phyloP scores from a whole-genome alignment of 1,140 invertebrate genomes.

The Callitettix versicolor region DNA sequence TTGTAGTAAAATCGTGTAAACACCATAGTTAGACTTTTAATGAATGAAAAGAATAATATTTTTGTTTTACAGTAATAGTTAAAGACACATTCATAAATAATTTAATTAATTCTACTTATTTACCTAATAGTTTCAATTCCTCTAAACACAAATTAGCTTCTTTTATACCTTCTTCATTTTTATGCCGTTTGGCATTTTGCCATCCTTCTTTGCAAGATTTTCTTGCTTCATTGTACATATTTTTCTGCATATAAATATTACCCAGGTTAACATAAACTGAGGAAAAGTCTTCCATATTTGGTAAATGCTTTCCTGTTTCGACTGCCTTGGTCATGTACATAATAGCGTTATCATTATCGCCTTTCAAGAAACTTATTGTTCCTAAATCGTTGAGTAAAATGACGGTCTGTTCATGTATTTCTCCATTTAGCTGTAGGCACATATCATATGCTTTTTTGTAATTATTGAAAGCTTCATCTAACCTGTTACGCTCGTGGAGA shows the following conservation, averaged over 20 bases:
- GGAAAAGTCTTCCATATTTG: slow-evolving; percentile 54
- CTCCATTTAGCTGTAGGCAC: slow-evolving; percentile 48
- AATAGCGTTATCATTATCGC: slow-evolving; percentile 57
- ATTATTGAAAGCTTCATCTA: slow-evolving; percentile 49
- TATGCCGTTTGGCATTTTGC: slow-evolving; percentile 50
- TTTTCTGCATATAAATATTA: slow-evolving; percentile 61
- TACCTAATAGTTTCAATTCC: slow-evolving; percentile 25
- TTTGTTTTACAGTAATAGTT: no score
- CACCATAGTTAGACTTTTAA: no score
- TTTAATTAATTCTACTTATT: no score
- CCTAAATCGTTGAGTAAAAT: slow-evolving; percentile 79
- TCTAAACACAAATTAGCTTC: slow-evolving; percentile 54
- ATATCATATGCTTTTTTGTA: slow-evolving; percentile 59
- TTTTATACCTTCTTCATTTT: slow-evolving; percentile 48
- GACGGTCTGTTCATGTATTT: slow-evolving; percentile 58
- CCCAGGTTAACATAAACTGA: slow-evolving; percentile 75
- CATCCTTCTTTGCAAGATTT: slow-evolving; percentile 57
- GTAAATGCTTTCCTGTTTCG: slow-evolving; percentile 46
- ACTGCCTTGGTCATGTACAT: slow-evolving; percentile 59
- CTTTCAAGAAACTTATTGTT: slow-evolving; percentile 51
- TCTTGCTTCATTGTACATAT: slow-evolving; percentile 55
- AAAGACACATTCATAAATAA: no score
- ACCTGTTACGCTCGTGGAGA: slow-evolving; percentile 50
- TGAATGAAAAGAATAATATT: no score
- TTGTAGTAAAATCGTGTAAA: no score